Percentiles rank a stretch among this genome's conserved stretches.
Evolutionary conservation across 2,888 invertebrate genomes (phyloP).

Genomic region (Polyommatus iphigenia): DNA sequence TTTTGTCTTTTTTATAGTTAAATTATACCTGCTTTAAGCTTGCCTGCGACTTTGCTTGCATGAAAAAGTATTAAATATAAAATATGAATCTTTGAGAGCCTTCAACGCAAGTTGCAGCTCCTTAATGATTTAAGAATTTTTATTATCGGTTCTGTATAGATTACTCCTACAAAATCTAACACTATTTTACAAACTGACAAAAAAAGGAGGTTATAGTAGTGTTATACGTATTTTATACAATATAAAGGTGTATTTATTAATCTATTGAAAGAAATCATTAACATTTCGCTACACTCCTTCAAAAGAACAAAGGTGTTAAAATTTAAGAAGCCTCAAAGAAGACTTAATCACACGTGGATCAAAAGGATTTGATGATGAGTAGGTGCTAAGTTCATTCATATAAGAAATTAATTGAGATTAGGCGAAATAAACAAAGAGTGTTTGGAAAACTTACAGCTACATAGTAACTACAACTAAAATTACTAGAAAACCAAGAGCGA

Average conservation of each 20-base stretch:
- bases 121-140: too few species aligned
- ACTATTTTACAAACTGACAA: too few species aligned
- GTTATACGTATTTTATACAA: neutral
- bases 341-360: neutral
- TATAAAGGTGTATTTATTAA: neutral
- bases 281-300: neutral
- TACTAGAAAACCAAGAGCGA: too few species aligned
- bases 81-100: too few species aligned
- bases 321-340: constrained; percentile 14
- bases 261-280: neutral
- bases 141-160: too few species aligned
- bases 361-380: neutral
- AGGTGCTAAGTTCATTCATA: neutral
- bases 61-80: too few species aligned
- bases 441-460: too few species aligned
- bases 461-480: too few species aligned
- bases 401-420: neutral
- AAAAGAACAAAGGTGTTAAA: neutral
- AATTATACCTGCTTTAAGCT: neutral
- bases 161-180: too few species aligned
- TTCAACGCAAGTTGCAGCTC: too few species aligned
- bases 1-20: neutral
- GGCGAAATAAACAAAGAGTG: neutral
- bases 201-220: too few species aligned
- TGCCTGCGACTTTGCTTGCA: too few species aligned